Base-by-base conservation (phyloP, 1,140 invertebrate genomes). In the Phymorhynchus buccinoides region DNA sequence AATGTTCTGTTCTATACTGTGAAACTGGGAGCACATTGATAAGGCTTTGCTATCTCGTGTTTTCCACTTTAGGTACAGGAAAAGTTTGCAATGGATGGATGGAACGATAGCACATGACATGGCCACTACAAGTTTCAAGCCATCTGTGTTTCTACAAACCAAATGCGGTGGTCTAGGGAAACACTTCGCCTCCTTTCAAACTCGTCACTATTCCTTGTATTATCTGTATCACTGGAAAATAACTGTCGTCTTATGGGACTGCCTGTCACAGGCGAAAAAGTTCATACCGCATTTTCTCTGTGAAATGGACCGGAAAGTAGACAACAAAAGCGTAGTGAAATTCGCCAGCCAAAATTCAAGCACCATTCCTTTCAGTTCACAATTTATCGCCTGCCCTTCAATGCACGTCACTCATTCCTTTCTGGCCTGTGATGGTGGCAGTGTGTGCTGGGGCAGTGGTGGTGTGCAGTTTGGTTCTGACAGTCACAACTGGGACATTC, bases 401-500 rank as follows among this genome's bases (percentile, higher is more conserved):
- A 16, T 0, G 3, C 78, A 80, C 78, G 6, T 16, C 4, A 80
- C 78, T 7, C 78, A 80, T 30, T 30, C 39, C 18, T 80, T 80
- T 44, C 78, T 80, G n/a, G 78, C 78, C n/a, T 80, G 78, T 44
- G 78, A 80, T 32, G 78, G 6, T 3, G n/a, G n/a, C 16, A 80
- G 78, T 32, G 78, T 27, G 37, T 80, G 78, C 27, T 80, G 78
- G 78, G 78, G 16, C 37, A 44, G 27, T 3, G 4, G 22, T 18
- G 16, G 62, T 37, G 44, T 37, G 41, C 22, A 22, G 62, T 68
- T 30, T 68, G 22, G 62, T 30, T 14, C 27, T 9, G 7, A n/a
- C 62, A 68, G 62, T 22, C 1, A 27, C 27, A 27, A 7, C 62
- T 68, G 22, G 62, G 62, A n/a, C 27, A 68, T 68, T 7, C 62